Percentiles rank a stretch among this genome's conserved stretches.
These are phyloP conservation scores for Gobiocypris rarus DNA, from an alignment of 2,113 vertebrate species.

Conservation along the genomic window DNA sequence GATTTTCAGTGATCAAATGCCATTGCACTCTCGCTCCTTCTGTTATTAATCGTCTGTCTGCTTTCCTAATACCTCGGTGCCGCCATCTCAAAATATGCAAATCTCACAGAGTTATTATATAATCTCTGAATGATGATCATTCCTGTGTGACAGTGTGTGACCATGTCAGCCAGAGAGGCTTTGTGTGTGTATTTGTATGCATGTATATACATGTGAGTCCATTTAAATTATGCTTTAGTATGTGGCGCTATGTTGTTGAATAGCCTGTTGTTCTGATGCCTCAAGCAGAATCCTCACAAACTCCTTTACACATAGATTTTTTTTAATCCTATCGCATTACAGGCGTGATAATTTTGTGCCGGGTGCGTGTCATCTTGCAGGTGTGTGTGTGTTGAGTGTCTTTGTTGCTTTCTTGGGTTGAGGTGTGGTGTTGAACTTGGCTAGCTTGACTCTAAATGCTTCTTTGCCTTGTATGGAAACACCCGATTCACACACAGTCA, in stretches of 20 bases:
- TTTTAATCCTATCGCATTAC: conserved; percentile 32
- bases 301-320: no score
- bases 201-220: not conserved
- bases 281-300: not conserved
- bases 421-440: conserved; percentile 56
- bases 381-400: conserved; percentile 4
- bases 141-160: not conserved
- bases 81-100: not conserved
- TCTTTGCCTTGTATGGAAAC: conserved; percentile 55
- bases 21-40: not conserved
- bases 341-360: not conserved
- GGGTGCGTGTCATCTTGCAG: not conserved
- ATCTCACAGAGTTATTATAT: not conserved
- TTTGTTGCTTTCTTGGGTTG: conserved; percentile 25
- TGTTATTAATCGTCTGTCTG: conserved; percentile 11
- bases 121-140: not conserved
- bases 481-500: not conserved
- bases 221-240: not conserved
- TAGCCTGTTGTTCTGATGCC: conserved; percentile 10
- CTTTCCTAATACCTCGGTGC: not conserved
- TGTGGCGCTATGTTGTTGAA: conserved; percentile 9
- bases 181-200: not conserved
- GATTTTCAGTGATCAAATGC: not conserved
- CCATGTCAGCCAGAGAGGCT: not conserved
- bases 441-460: conserved; percentile 26